Evolutionary conservation across 2,888 invertebrate genomes (phyloP).

Genomic region (Volucella bombylans): DNA sequence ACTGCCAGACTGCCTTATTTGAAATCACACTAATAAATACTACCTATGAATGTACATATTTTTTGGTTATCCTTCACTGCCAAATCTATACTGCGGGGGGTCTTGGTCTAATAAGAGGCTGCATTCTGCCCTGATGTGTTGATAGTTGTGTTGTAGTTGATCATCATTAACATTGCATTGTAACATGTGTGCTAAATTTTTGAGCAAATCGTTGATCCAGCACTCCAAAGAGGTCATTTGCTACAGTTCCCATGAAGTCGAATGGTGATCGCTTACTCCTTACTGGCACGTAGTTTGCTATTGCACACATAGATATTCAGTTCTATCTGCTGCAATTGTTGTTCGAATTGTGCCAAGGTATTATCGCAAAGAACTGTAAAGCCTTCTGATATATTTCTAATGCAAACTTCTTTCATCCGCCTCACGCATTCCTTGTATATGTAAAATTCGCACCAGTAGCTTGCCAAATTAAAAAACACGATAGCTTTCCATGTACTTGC

Average conservation of each 20-base stretch:
- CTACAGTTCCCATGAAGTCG: neutral
- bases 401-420: too few species aligned
- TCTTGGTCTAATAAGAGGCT: neutral
- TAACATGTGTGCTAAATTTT: neutral
- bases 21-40: too few species aligned
- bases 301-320: neutral
- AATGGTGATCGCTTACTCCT: neutral
- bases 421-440: neutral
- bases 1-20: too few species aligned
- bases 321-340: neutral
- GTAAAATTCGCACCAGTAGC: neutral
- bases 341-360: too few species aligned
- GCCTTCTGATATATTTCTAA: too few species aligned
- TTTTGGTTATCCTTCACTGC: too few species aligned
- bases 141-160: neutral
- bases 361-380: too few species aligned
- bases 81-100: too few species aligned
- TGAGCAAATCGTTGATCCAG: constrained; percentile 6
- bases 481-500: neutral
- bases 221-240: constrained; percentile 6
- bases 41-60: too few species aligned
- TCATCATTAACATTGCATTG: neutral
- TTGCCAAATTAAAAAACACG: neutral
- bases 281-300: neutral
- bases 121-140: neutral